Percentiles rank a stretch among this genome's conserved stretches.
phyloP scores from a whole-genome alignment of 2,113 vertebrate species.

The Gopherus flavomarginatus region DNA sequence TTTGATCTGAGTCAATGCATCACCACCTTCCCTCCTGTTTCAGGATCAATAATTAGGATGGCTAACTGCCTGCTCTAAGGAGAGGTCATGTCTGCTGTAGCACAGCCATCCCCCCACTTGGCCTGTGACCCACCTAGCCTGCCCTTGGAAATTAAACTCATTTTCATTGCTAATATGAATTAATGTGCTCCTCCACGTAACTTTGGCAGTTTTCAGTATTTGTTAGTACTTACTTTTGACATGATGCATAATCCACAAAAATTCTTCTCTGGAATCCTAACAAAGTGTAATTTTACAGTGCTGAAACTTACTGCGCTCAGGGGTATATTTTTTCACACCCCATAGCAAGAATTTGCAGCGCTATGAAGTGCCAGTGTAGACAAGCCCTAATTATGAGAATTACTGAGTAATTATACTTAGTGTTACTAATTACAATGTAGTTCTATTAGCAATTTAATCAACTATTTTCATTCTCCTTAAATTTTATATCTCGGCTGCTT shows the following conservation, averaged over 20 bases:
- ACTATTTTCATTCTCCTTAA: not conserved
- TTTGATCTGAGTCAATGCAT: not conserved
- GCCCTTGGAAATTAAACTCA: not conserved
- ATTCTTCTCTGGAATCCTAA: not conserved
- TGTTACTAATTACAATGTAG: not conserved
- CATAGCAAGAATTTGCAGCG: too few relatives aligned
- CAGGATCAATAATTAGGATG: not conserved
- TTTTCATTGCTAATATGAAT: not conserved
- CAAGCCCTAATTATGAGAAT: not conserved
- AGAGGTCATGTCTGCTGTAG: not conserved
- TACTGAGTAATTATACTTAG: not conserved
- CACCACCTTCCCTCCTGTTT: not conserved
- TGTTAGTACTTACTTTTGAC: not conserved
- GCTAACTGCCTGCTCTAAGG: not conserved
- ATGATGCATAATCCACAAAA: not conserved
- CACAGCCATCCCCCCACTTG: not conserved
- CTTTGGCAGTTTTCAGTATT: not conserved
- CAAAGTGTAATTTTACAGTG: not conserved
- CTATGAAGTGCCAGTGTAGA: too few relatives aligned
- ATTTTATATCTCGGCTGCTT: slow-evolving; percentile 9
- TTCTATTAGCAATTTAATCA: slow-evolving; percentile 6
- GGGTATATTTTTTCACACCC: too few relatives aligned
- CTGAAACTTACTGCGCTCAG: too few relatives aligned
- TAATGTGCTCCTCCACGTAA: not conserved
- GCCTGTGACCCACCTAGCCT: not conserved